Base-by-base conservation (phyloP, 2,797 vertebrate genomes). In the Syngnathus acus region DNA sequence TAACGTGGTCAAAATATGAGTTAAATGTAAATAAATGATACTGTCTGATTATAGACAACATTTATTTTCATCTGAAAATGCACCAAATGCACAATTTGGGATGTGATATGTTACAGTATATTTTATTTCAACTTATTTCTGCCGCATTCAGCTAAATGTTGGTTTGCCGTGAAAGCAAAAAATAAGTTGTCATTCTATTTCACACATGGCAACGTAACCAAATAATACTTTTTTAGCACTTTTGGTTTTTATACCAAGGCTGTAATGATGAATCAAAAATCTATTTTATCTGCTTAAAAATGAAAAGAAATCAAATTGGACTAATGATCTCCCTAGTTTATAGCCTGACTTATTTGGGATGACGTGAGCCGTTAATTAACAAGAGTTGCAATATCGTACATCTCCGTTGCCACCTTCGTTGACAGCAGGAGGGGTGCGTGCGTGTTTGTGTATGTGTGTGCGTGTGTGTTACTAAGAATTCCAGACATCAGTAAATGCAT, bases 331-430 rank as follows among this genome's bases (percentile, higher is more conserved):
- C 3, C 32, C 32, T 32, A 32, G 32, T 32, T 32, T 4, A 32
- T 4, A 32, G 32, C 32, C 3, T 32, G 32, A 32, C 32, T 32
- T 32, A 32, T 32, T 32, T 32, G 32, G 32, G 32, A 32, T 32
- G 32, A 32, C 32, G 32, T 32, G 32, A 32, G 32, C 32, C 32
- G 32, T 32, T 32, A 32, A 32, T 32, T 32, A 32, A 32, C 32
- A 32, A 32, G 32, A 32, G 32, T 32, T 32, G 32, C 32, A 32
- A 32, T 32, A 70, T 73, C 68, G 67, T 40, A 38, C n/a, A 59
- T 69, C 68, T 75, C 55, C 69, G 47, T 16, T 66, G 68, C 71
- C 72, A 74, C 69, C 74, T 79, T 75, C 68, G 66, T 65, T 54
- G 62, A 43, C 48, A 63, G 77, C 23, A 62, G 61, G 67, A 67